Conservation (phyloP, 1,140 invertebrate genomes). For the Ostrea edulis region DNA sequence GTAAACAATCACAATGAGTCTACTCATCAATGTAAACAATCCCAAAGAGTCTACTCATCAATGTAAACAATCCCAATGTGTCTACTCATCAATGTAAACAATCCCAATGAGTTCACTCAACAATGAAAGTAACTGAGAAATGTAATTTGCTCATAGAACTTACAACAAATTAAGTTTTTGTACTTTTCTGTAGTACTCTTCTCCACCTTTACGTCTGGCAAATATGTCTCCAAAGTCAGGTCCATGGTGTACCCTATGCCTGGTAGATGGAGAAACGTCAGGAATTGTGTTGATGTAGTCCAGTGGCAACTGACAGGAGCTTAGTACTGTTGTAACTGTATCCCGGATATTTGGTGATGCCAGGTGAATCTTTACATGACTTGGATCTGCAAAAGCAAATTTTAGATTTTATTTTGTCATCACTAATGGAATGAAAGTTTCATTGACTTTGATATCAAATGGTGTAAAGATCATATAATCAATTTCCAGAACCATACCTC, state of each 20-base stretch:
- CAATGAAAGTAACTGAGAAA: too few relatives aligned
- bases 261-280: neutral
- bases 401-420: neutral
- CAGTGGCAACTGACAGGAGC: constrained; percentile 32
- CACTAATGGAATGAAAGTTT: too few relatives aligned
- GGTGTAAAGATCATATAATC: too few relatives aligned
- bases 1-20: too few relatives aligned
- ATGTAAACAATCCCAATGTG: too few relatives aligned
- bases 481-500: too few relatives aligned
- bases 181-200: constrained; percentile 1
- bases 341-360: constrained; percentile 9
- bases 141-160: neutral
- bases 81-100: too few relatives aligned
- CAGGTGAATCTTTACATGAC: constrained; percentile 13
- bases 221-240: constrained; percentile 60
- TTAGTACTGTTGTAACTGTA: constrained; percentile 38
- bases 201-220: constrained; percentile 52
- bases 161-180: constrained; percentile 59
- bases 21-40: too few relatives aligned
- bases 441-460: too few relatives aligned
- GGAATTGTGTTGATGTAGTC: constrained; percentile 40
- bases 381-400: constrained; percentile 4
- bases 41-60: too few relatives aligned
- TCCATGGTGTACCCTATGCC: constrained; percentile 60
- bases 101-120: too few relatives aligned